Evolutionary conservation across 2,797 vertebrate species (phyloP), one percentile per base, ranked within the genome.

Genomic region (Podarcis siculus): DNA sequence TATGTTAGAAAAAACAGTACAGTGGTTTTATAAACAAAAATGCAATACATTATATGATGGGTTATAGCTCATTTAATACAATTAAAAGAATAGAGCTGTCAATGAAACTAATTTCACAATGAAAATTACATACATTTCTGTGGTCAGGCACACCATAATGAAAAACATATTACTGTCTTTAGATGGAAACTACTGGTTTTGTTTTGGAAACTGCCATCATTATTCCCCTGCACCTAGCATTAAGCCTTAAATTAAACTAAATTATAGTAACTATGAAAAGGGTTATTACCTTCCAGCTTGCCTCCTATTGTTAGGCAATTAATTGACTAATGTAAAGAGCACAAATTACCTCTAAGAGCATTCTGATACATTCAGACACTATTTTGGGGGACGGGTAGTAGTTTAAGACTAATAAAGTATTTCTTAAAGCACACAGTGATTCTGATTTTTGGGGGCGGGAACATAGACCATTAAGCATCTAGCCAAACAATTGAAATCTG

Each of bases 221-320:
- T 78, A 13, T 78, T 79, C 69, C 69, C 64, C 76, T 5, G 10
- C n/a, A 72, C 32, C 32, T 78, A 49, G 17, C n/a, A 49, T 75
- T 23, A 37, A 32, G 35, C 49, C 82, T 82, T n/a, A 87, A 55
- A 67, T 81, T 61, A 73, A 10, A 75, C 39, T 66, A 49, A 72
- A 86, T 69, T 32, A 49, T 17, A 64, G 27, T 85, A 85, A 76
- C 80, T 37, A 80, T 80, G n/a, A 77, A 49, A 82, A 27, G 72
- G 45, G 3, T 35, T 77, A 30, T 37, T 30, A 67, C 30, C 9
- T 67, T 64, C 58, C 32, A 76, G 30, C 23, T 55, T 76, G n/a
- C 58, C 35, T 87, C 64, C 64, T 49, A 87, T 49, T 77, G 32
- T 87, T 77, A 77, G 45, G 58, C 42, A 83, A 49, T 87, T 66